Evolutionary conservation across 2,888 invertebrate species (phyloP), one percentile per base, ranked within the genome.

Genomic region (Lepidocyrtinus sp.): DNA sequence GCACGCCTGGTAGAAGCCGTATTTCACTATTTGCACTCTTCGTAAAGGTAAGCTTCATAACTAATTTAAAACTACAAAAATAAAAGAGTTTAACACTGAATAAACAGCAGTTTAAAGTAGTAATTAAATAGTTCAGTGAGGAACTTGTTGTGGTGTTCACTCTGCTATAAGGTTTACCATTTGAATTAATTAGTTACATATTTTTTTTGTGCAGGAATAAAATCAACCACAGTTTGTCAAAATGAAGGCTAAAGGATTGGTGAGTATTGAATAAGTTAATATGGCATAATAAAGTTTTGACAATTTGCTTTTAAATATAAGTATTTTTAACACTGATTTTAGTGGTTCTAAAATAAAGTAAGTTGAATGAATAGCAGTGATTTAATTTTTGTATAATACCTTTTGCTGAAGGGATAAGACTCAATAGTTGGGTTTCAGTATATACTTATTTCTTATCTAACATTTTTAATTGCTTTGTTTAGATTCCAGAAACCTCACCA

Each of bases 401-500:
- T 3, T 55, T 36, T 12, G 36, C 12, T n/a, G n/a, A n/a, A n/a
- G n/a, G n/a, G n/a, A n/a, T n/a, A n/a, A n/a, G n/a, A n/a, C n/a
- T n/a, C n/a, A n/a, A n/a, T n/a, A n/a, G n/a, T n/a, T n/a, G n/a
- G n/a, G n/a, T n/a, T n/a, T n/a, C n/a, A n/a, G n/a, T n/a, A n/a
- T n/a, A n/a, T n/a, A n/a, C n/a, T n/a, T n/a, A n/a, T n/a, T n/a
- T n/a, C n/a, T n/a, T 17, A 61, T n/a, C n/a, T n/a, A n/a, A 65
- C 27, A 25, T 72, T 62, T 45, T 36, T 17, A 61, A 5, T 68
- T 24, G 21, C 25, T 25, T 63, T 64, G 45, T 84, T 12, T 80
- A 92, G 91, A 88, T 99, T 84, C 93, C 95, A 87, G 99, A 99
- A 89, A 97, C 94, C 89, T 94, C 95, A 67, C 98, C 99, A 2